These are phyloP conservation scores for Phaonia tiefii DNA, from an alignment of 2,888 invertebrate species.

Conservation along the genomic window DNA sequence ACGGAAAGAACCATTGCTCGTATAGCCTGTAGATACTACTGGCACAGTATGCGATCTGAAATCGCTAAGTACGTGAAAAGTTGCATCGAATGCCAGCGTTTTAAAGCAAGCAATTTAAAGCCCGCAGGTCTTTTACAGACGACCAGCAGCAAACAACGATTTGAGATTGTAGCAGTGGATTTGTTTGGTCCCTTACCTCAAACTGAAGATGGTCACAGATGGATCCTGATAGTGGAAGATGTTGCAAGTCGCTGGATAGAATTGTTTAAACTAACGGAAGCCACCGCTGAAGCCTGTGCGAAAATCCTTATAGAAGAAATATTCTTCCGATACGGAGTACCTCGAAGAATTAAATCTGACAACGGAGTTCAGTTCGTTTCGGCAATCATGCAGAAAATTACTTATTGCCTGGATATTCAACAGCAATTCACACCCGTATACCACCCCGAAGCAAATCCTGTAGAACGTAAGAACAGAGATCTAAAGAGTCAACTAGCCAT, in stretches of 20 bases:
- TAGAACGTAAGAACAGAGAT: too few species aligned
- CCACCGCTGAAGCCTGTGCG: slow-evolving; percentile 72
- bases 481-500: too few species aligned
- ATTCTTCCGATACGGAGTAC: slow-evolving; percentile 73
- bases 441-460: slow-evolving; percentile 74
- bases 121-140: too few species aligned
- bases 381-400: too few species aligned
- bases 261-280: slow-evolving; percentile 71
- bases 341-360: slow-evolving; percentile 73
- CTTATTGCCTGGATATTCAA: too few species aligned
- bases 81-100: too few species aligned
- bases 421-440: slow-evolving; percentile 71
- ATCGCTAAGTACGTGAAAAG: slow-evolving; percentile 50
- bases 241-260: slow-evolving; percentile 70
- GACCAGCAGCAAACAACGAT: too few species aligned
- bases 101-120: too few species aligned
- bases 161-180: slow-evolving; percentile 62
- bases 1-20: too few species aligned
- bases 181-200: slow-evolving; percentile 63
- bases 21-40: slow-evolving; percentile 46
- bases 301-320: slow-evolving; percentile 70
- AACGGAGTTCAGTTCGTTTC: slow-evolving; percentile 75
- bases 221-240: slow-evolving; percentile 71
- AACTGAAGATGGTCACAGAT: slow-evolving; percentile 71
- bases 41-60: slow-evolving; percentile 60